Conservation (phyloP, 2,888 invertebrate species). For the Hetaerina titia region DNA sequence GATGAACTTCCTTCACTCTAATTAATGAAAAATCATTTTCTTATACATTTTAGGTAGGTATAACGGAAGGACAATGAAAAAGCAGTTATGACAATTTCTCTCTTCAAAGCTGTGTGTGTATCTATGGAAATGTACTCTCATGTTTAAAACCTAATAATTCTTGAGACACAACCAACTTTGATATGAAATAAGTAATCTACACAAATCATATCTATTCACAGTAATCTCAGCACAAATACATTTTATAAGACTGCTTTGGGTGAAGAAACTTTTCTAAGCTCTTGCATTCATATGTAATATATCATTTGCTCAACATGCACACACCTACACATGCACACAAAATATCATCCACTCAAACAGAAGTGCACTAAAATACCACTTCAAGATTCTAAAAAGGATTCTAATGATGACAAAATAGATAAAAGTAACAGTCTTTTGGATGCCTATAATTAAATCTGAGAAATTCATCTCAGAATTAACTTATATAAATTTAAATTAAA, state of each 20-base stretch:
- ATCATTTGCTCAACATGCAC: neutral
- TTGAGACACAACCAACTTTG: constrained; percentile 62
- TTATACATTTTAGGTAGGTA: neutral
- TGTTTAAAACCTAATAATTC: constrained; percentile 43
- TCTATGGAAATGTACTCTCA: constrained; percentile 66
- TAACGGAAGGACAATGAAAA: constrained; percentile 56
- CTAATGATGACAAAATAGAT: constrained; percentile 57
- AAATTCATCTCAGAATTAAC: constrained; percentile 51
- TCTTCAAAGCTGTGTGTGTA: constrained; percentile 58
- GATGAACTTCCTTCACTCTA: constrained; percentile 34
- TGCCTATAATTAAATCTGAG: constrained; percentile 60
- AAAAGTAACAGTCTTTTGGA: constrained; percentile 65
- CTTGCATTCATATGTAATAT: constrained; percentile 9
- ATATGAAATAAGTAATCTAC: constrained; percentile 34
- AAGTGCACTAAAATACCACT: constrained; percentile 59
- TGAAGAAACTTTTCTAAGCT: constrained; percentile 32
- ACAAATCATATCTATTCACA: constrained; percentile 31
- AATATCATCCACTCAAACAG: constrained; percentile 39
- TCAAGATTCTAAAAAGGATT: constrained; percentile 47
- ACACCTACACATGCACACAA: constrained; percentile 33
- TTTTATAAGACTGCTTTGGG: constrained; percentile 24
- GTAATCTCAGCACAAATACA: constrained; percentile 39
- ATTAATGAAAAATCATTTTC: constrained; percentile 37
- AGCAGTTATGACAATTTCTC: constrained; percentile 38
- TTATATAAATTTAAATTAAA: constrained; percentile 63